These are phyloP conservation scores for Polyploca ridens DNA, from an alignment of 2,888 invertebrate genomes.

Conservation along the genomic window DNA sequence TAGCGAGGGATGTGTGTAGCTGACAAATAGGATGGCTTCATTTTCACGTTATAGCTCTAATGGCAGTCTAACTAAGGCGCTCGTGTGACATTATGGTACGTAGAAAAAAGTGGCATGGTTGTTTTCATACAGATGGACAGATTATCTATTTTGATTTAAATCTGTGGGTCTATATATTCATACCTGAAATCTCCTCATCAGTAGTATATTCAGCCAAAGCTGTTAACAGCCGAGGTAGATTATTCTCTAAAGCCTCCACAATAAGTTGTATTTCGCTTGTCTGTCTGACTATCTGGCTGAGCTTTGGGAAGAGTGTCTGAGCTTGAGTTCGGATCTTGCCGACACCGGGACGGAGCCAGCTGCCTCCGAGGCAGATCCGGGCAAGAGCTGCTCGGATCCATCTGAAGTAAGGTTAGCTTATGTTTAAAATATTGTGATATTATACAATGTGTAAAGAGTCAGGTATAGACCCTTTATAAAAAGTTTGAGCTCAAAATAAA, in stretches of 20 bases:
- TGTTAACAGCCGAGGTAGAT: constrained; percentile 69
- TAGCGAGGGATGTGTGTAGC: no score
- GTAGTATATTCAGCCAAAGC: constrained; percentile 77
- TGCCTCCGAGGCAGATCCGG: constrained; percentile 74
- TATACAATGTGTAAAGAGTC: no score
- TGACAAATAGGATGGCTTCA: no score
- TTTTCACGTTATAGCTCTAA: no score
- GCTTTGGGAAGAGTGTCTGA: constrained; percentile 72
- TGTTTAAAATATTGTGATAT: neutral
- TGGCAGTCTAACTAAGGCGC: no score
- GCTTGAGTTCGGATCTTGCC: constrained; percentile 79
- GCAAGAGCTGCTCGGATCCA: constrained; percentile 79
- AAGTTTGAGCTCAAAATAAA: no score
- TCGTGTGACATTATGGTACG: no score
- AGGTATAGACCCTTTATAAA: no score
- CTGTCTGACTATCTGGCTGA: constrained; percentile 69
- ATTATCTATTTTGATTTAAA: no score
- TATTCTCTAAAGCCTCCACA: constrained; percentile 72
- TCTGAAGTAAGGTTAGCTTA: constrained; percentile 42
- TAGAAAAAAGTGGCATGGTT: no score
- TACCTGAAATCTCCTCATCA: constrained; percentile 79
- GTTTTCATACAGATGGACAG: no score
- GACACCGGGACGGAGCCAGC: constrained; percentile 76
- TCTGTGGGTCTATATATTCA: no score
- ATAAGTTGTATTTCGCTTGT: constrained; percentile 66